Base-by-base conservation (phyloP, 2,113 vertebrate genomes). In the Panthera uncia region DNA sequence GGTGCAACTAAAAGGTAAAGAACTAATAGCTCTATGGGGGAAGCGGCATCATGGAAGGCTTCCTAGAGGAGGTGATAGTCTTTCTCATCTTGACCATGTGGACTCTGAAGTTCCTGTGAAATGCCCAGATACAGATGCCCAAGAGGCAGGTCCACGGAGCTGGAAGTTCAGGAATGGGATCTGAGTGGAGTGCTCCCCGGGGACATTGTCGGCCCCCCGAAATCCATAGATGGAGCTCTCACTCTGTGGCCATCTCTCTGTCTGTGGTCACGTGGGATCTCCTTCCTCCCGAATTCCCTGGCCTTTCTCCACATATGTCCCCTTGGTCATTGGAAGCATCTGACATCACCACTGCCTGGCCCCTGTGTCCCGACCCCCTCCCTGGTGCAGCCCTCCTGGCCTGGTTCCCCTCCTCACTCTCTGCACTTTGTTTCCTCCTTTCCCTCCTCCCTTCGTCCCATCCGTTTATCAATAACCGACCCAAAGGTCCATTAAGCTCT, bases 281-380 rank as follows among this genome's bases (percentile, higher is more conserved):
- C 61, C 57, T n/a, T 8, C 66, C 52, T n/a, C 45, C 18, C n/a
- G 48, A 52, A 36, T 27, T 55, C 50, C 33, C 1, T 9, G 21
- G 31, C 63, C 45, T 36, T 81, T 38, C 33, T 38, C 45, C n/a
- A 3, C 8, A 11, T 12, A 21, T 8, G 0, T 76, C 33, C 55
- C 27, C 55, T 23, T 33, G 31, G 38, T n/a, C 57, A 8, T 23
- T 1, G 31, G 33, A 41, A 41, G 90, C 19, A n/a, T 4, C 66
- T 27, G 90, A 45, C 5, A 1, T 50, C 10, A 5, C 48, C 36
- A 19, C n/a, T 12, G 4, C n/a, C 36, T 0, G 7, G 4, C 8
- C n/a, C 23, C 45, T 7, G 31, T 16, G 16, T 50, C 57, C 57
- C 19, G 71, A 19, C 38, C 31, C 55, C 41, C 41, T 23, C 25